Base-by-base conservation (phyloP, 2,113 vertebrate species). In the Plestiodon gilberti region DNA sequence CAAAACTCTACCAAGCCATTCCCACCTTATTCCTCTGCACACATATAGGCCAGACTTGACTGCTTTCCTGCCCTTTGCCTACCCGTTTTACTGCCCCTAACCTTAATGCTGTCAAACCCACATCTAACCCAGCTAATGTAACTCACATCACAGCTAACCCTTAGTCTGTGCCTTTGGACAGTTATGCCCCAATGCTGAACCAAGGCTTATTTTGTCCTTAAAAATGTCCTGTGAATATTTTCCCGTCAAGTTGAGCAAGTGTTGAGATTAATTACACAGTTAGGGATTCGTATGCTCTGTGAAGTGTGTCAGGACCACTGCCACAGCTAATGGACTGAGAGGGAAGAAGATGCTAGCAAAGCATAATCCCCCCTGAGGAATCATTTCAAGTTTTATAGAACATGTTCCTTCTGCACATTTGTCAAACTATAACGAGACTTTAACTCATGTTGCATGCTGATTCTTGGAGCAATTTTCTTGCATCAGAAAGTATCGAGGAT, bases 401-500 rank as follows among this genome's bases (percentile, higher is more conserved):
- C 3, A 62, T 74, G 64, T 91, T 90, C 57, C 62, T 85, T 85
- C 83, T 65, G 15, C 35, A 74, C 2, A 1, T 81, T 87, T 83
- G 43, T 85, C 86, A 87, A 61, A 70, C 17, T 0, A 0, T 69
- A 87, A 86, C 0, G 0, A 89, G 71, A 40, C 38, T 77, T 62
- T 87, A 88, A 92, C 69, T 89, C 48, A 57, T 0, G 25, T 78
- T 92, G 28, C 35, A n/a, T 13, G 57, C 87, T 83, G 43, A 33
- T 76, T 89, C 83, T 61, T 61, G 74, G 70, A 87, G 84, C 30
- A 30, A 17, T 76, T 84, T 76, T 33, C 38, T 76, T 84, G 30
- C 2, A 35, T 33, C 6, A 33, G 61, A 25, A 90, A 92, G 91
- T 87, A 87, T 87, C 86, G 88, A 88, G 89, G 84, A 79, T 75